A percentile compares a stretch with the other conserved stretches of the same genome.
Evolutionary conservation across 2,888 invertebrate species (phyloP).

Genomic region (Xestia ashworthii): DNA sequence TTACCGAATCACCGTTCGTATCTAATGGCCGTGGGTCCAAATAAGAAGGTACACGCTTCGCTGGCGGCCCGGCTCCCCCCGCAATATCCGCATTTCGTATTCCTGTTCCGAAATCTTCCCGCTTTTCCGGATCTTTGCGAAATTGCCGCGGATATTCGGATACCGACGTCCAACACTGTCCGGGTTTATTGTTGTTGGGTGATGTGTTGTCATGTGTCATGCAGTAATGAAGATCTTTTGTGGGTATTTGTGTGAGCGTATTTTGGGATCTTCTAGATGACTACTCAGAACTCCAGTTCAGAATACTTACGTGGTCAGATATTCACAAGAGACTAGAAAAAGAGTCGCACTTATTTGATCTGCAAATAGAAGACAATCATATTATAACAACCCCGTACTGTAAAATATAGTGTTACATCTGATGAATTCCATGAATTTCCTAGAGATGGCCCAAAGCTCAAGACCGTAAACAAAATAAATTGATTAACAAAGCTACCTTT

Average conservation of each 20-base stretch:
- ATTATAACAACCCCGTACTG: not conserved
- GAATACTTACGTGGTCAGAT: not conserved
- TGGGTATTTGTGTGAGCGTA: not conserved
- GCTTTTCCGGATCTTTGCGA: conserved; percentile 67
- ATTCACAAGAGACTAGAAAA: not conserved
- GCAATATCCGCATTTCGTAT: conserved; percentile 79
- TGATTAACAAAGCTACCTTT: conserved; percentile 47
- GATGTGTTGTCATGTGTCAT: conserved; percentile 22
- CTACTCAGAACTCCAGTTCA: too few species aligned
- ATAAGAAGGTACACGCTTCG: conserved; percentile 73
- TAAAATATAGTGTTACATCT: not conserved
- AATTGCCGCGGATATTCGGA: conserved; percentile 68
- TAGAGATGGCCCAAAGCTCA: not conserved
- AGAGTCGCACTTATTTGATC: not conserved
- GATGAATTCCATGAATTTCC: not conserved
- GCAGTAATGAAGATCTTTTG: conserved; percentile 13
- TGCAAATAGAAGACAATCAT: not conserved
- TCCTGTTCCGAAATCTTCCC: conserved; percentile 71
- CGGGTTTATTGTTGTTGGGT: conserved; percentile 41
- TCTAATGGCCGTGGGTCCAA: conserved; percentile 74
- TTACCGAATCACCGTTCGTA: conserved; percentile 71
- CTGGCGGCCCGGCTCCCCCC: conserved; percentile 48
- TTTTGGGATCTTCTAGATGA: not conserved
- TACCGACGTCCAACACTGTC: conserved; percentile 42
- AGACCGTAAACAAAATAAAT: conserved; percentile 41